phyloP scores from a whole-genome alignment of 2,888 invertebrate genomes.

The Torymus aiolomorphi region DNA sequence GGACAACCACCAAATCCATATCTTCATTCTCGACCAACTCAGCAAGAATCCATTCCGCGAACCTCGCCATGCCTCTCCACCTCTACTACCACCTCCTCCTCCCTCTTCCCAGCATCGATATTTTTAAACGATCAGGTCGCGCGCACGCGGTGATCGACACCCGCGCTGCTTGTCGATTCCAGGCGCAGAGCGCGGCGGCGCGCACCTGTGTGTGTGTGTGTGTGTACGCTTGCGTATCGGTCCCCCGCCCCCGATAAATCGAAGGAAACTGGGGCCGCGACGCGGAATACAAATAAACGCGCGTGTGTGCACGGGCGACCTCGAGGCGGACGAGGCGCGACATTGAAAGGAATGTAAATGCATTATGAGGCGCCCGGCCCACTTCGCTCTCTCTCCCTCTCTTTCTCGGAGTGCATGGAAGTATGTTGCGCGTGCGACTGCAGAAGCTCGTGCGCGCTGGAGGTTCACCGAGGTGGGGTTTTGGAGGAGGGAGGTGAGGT shows the following conservation, averaged over 20 bases:
- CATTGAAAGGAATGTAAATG: constrained; percentile 74
- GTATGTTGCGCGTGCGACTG: too few relatives aligned
- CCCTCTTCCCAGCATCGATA: not conserved
- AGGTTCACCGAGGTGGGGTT: too few relatives aligned
- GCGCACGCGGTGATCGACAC: constrained; percentile 33
- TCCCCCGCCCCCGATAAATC: constrained; percentile 68
- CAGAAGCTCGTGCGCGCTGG: too few relatives aligned
- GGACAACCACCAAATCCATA: too few relatives aligned
- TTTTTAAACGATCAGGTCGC: constrained; percentile 55
- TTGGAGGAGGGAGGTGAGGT: too few relatives aligned
- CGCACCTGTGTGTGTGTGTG: constrained; percentile 13
- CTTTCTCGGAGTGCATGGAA: not conserved
- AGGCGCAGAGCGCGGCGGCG: constrained; percentile 22
- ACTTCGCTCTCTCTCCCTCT: constrained; percentile 62
- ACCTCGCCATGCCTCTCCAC: not conserved
- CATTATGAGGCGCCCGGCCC: constrained; percentile 67
- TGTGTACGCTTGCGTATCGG: constrained; percentile 50
- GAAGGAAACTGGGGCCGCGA: constrained; percentile 63
- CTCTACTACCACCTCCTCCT: too few relatives aligned
- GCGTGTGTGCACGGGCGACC: constrained; percentile 63
- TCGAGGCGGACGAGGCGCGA: constrained; percentile 67
- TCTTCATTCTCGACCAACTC: too few relatives aligned
- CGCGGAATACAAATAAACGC: constrained; percentile 60
- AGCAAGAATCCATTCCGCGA: too few relatives aligned
- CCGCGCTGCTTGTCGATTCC: constrained; percentile 57